Evolutionary conservation across 2,113 vertebrate species (phyloP).

Genomic region (Jaculus jaculus): DNA sequence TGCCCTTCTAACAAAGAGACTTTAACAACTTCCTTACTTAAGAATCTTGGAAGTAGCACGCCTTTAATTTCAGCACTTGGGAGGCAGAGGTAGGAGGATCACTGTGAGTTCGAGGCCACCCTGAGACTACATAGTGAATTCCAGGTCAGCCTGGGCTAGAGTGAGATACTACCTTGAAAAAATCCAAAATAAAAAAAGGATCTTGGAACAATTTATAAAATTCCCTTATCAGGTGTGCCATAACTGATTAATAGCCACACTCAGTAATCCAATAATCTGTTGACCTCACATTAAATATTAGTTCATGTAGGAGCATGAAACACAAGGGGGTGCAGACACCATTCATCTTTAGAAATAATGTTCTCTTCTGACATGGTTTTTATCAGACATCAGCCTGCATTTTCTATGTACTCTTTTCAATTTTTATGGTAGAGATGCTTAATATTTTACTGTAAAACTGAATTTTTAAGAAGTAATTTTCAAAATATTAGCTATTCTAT

Average conservation of each 20-base stretch:
- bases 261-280: background rate
- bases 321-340: background rate
- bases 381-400: background rate
- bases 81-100: no score
- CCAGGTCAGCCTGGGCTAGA: no score
- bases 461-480: background rate
- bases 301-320: background rate
- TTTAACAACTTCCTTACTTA: background rate
- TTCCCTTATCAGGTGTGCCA: background rate
- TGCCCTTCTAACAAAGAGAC: background rate
- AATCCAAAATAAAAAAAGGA: no score
- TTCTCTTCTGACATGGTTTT: background rate
- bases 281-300: background rate
- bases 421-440: background rate
- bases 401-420: slow-evolving; percentile 5
- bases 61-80: no score
- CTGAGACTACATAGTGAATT: no score
- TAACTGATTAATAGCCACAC: background rate
- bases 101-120: no score
- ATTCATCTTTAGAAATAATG: background rate
- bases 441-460: slow-evolving; percentile 20
- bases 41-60: background rate
- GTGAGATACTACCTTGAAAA: no score
- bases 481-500: background rate
- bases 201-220: background rate